Evolutionary conservation across 2,797 vertebrate species (phyloP).

Genomic region (Coregonus suidteri): DNA sequence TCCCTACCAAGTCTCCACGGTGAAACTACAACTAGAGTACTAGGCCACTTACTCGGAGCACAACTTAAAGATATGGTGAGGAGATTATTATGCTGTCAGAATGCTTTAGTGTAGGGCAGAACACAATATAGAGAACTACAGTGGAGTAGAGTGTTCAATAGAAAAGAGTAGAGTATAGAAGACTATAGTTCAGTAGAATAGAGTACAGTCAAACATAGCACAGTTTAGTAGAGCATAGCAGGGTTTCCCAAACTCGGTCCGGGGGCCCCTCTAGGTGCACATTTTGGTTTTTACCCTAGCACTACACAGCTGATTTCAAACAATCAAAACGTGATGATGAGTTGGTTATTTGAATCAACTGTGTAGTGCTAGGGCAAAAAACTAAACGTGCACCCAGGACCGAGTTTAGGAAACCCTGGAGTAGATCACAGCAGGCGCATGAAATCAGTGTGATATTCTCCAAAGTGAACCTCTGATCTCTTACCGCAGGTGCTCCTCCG

Average conservation of each 20-base stretch:
- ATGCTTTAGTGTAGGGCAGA: background rate
- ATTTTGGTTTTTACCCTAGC: no score
- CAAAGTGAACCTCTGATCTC: constrained; percentile 30
- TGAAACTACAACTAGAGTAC: constrained; percentile 48
- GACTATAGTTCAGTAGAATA: background rate
- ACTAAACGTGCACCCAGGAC: no score
- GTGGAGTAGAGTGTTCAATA: background rate
- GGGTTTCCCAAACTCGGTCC: no score
- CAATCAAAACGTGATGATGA: no score
- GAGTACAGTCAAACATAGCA: background rate
- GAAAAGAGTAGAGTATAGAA: background rate
- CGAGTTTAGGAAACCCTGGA: background rate
- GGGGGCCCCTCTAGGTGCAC: no score
- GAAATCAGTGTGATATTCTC: constrained; percentile 6
- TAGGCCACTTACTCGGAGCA: background rate
- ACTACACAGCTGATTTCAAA: no score
- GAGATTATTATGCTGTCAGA: background rate
- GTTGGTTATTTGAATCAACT: no score
- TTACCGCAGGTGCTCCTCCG: constrained; percentile 34
- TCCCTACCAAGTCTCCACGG: constrained; percentile 45
- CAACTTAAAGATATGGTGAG: background rate
- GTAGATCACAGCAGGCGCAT: background rate
- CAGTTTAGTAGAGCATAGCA: no score
- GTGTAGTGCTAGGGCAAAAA: no score
- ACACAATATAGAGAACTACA: constrained; percentile 21